Base-by-base conservation (phyloP, 92 coral and sea anemone species). In the Palythoa grandis region DNA sequence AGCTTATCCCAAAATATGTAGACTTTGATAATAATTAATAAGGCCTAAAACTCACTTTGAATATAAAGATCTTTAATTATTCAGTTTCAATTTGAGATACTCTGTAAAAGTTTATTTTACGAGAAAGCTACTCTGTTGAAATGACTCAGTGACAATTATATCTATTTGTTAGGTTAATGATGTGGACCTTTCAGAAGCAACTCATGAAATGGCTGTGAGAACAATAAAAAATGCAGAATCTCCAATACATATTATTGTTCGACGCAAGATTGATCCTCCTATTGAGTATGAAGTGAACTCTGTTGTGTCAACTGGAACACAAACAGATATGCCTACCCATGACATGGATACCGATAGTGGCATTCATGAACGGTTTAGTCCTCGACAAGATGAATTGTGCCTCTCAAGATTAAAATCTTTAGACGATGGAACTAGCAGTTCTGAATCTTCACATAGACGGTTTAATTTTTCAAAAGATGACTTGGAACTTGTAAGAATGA, bases 291-390 rank as follows among this genome's bases (percentile, higher is more conserved):
- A 85, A 77, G 83, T 90, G 5, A 91, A 93, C 39, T 74, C 83
- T 61, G 82, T 96, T 12, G 92, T 88, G 7, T 96, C 99, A 0
- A 83, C 95, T 38, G 98, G 98, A 7, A 92, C 95, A 43, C 99
- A 96, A 83, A 96, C 99, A 38, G 99, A 96, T 50, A 90, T 89
- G 50, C 75, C 91, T 11, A 61, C 93, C 22, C 95, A 92, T 79
- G 98, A 94, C 66, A 88, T 94, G 25, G 98, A 94, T 76, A 92
- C 98, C 3, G 98, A 94, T 60, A 94, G 98, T 77, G 98, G 98
- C 61, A 94, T 94, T 29, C 98, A 94, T 74, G 98, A 94, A 84
- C 68, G 98, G n/a, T 94, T 92, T 76, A 94, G 98, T 79, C 98
- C 98, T 2, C 84, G 98, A 24, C 98, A 94, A 78, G 98, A 94